A percentile compares a stretch with the other conserved stretches of the same genome.
Conservation (phyloP, 2,113 vertebrate species). For the Dascyllus trimaculatus region DNA sequence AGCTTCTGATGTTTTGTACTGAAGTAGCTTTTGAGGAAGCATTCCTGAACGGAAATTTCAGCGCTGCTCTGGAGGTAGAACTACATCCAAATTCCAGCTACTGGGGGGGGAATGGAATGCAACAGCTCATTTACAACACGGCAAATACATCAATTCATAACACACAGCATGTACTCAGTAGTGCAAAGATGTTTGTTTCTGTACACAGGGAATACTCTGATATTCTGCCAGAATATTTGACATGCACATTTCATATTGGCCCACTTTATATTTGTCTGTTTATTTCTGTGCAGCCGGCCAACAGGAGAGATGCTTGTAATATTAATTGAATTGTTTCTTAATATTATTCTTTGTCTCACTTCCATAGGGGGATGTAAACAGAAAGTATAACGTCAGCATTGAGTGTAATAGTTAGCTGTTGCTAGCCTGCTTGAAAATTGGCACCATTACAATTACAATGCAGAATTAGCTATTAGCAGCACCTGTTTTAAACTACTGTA, state of each 20-base stretch:
- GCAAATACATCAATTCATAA: conserved; percentile 11
- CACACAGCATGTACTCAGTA: neutral
- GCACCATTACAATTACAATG: neutral
- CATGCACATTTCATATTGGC: neutral
- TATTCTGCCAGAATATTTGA: neutral
- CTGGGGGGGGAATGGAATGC: neutral
- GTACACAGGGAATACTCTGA: neutral
- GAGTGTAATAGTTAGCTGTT: neutral
- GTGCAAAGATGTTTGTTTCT: neutral
- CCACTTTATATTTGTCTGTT: neutral
- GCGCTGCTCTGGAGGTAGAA: neutral
- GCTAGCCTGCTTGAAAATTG: neutral
- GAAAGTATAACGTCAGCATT: conserved; percentile 7
- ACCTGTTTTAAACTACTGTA: neutral
- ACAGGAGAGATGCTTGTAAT: too few species aligned
- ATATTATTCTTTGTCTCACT: too few species aligned
- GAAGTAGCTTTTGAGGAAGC: neutral
- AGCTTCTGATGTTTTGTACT: neutral
- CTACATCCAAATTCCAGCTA: neutral
- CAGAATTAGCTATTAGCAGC: neutral
- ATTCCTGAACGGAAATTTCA: neutral
- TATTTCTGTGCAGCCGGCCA: too few species aligned
- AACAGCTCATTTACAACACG: neutral
- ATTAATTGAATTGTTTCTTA: too few species aligned
- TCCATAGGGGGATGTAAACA: conserved; percentile 30